Conservation (phyloP, 2,113 vertebrate species). For the Probosciger aterrimus region DNA sequence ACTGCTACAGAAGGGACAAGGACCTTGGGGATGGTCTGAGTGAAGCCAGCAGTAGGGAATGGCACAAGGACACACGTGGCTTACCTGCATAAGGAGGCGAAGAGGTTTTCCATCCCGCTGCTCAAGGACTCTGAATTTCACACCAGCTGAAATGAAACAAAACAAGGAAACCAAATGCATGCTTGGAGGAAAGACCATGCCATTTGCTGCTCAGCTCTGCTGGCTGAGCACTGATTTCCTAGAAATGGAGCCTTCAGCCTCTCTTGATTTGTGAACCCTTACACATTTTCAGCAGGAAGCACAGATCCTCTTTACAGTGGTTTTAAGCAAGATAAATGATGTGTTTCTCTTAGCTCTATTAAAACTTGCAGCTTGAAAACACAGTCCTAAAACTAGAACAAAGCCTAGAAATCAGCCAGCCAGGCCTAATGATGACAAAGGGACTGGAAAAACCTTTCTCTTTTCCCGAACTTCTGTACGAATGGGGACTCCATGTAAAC, state of each 20-base stretch:
- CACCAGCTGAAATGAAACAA: constrained; percentile 81
- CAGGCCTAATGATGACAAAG: background rate
- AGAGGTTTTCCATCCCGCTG: constrained; percentile 84
- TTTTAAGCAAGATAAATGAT: background rate
- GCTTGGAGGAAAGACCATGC: background rate
- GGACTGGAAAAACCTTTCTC: background rate
- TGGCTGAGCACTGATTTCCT: background rate
- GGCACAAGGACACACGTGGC: background rate
- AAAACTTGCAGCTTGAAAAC: background rate
- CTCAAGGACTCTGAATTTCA: constrained; percentile 90
- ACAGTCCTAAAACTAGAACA: background rate
- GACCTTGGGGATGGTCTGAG: background rate
- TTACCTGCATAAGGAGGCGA: constrained; percentile 94
- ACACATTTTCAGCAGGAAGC: background rate
- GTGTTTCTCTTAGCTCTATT: background rate
- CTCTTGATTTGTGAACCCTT: background rate
- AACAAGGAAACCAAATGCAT: background rate
- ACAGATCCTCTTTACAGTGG: background rate
- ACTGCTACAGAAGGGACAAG: background rate
- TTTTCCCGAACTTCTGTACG: background rate
- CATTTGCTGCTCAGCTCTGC: background rate
- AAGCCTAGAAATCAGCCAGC: background rate
- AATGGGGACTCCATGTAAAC: background rate
- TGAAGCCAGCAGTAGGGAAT: background rate
- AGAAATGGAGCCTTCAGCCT: background rate